Base-by-base conservation (phyloP, 2,797 vertebrate genomes). In the Sebastes cheni region DNA sequence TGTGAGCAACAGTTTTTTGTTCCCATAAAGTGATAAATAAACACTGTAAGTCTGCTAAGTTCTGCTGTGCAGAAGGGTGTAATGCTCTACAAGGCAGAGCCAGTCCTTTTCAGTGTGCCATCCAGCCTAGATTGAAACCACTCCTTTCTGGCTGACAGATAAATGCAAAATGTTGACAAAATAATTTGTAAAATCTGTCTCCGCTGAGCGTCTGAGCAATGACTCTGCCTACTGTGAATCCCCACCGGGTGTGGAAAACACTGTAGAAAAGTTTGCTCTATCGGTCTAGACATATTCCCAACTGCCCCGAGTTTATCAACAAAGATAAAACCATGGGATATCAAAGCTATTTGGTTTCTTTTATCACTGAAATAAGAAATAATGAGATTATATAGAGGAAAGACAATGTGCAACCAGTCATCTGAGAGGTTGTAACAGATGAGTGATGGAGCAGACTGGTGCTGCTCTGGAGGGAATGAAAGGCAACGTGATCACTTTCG, bases 211-310 rank as follows among this genome's bases (percentile, higher is more conserved):
- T 12, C 55, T 66, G 22, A 67, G 67, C 22, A 29, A 11, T 50
- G 62, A 59, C 66, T 54, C 36, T 18, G 56, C 25, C 13, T 46
- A 22, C 29, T 64, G 77, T 64, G 52, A 81, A 74, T 62, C 55
- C 39, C 58, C 46, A 67, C 30, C 54, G 20, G 30, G n/a, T 67
- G 39, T 46, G 18, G 16, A 50, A 79, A 58, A 32, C 8, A 54
- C 50, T 54, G 20, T 22, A 25, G 42, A 59, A 60, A 71, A 11
- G 34, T 76, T 74, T 62, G 6, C 50, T 58, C 69, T 10, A 12
- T 70, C 55, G 70, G 58, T 75, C 59, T 32, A 54, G 66, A 76
- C 55, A 65, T 61, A 58, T 73, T 83, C 80, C 70, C 75, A 75
- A 22, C 68, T 55, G 62, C 34, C 13, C 32, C 5, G 27, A 29